Evolutionary conservation across 1,140 invertebrate species (phyloP).

Genomic region (Metaphire vulgaris): DNA sequence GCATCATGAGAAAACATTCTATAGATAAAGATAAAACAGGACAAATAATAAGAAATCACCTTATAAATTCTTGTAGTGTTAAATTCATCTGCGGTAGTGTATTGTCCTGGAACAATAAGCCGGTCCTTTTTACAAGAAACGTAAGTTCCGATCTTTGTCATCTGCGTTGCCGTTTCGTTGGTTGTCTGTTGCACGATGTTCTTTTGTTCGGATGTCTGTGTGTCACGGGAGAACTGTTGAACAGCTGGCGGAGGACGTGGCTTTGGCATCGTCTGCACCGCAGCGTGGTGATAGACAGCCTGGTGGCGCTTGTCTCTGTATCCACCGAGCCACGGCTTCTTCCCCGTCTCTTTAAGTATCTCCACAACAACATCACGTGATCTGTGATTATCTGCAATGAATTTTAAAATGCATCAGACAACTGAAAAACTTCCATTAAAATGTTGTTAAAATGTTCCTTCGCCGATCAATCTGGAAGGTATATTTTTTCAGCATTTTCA

Average conservation of each 20-base stretch:
- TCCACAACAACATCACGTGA: neutral
- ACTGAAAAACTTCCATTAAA: too few relatives aligned
- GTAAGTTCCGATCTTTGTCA: conserved; percentile 51
- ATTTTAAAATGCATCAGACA: too few relatives aligned
- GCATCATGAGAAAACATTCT: too few relatives aligned
- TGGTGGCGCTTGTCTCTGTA: conserved; percentile 46
- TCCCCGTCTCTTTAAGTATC: conserved; percentile 3
- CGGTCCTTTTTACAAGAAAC: conserved; percentile 46
- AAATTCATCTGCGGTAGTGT: conserved; percentile 49
- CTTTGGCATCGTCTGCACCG: conserved; percentile 48
- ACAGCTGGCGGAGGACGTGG: conserved; percentile 36
- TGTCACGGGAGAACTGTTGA: conserved; percentile 41
- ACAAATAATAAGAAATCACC: too few relatives aligned
- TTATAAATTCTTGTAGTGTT: conserved; percentile 36
- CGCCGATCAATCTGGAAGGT: too few relatives aligned
- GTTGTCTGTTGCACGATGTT: conserved; percentile 46
- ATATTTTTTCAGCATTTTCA: too few relatives aligned
- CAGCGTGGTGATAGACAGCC: conserved; percentile 49
- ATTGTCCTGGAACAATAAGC: conserved; percentile 46
- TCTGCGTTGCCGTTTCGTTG: conserved; percentile 51
- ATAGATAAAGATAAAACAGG: too few relatives aligned
- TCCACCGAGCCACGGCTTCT: conserved; percentile 39
- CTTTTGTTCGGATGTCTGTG: conserved; percentile 48
- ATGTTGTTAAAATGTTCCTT: too few relatives aligned
- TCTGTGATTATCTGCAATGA: too few relatives aligned